A percentile compares a stretch with the other conserved stretches of the same genome.
These are phyloP conservation scores for Prenolepis imparis DNA, from an alignment of 2,888 invertebrate species.

Conservation along the genomic window DNA sequence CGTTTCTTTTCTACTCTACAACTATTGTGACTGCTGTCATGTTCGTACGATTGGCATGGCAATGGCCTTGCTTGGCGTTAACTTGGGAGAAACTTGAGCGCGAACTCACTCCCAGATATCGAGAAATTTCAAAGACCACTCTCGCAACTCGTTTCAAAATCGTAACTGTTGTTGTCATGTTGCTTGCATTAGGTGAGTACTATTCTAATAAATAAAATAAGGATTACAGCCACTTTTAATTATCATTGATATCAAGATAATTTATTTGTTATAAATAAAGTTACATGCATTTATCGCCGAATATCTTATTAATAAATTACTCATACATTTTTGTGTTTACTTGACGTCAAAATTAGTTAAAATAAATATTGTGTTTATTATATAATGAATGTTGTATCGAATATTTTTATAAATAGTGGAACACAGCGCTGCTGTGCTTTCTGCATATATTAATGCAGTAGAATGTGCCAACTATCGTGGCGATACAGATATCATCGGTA, in stretches of 20 bases:
- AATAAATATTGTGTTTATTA: background rate
- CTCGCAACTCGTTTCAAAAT: constrained; percentile 85
- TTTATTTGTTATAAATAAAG: background rate
- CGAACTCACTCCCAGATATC: constrained; percentile 82
- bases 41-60: constrained; percentile 87
- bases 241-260: background rate
- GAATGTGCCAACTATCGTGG: constrained; percentile 84
- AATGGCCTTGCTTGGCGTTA: constrained; percentile 87
- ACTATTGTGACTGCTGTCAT: constrained; percentile 87
- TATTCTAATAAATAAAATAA: background rate
- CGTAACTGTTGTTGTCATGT: constrained; percentile 86
- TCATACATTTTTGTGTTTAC: background rate
- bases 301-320: background rate
- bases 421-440: constrained; percentile 89
- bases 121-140: constrained; percentile 69
- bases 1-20: constrained; percentile 88
- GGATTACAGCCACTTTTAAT: background rate
- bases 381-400: background rate
- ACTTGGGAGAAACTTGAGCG: constrained; percentile 87
- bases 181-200: constrained; percentile 86
- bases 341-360: background rate
- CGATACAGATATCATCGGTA: constrained; percentile 78
- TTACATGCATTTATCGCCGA: background rate
- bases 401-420: constrained; percentile 86
- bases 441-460: constrained; percentile 87